Evolutionary conservation across 2,113 vertebrate genomes (phyloP), one percentile per base, ranked within the genome.

Genomic region (Coryphaenoides rupestris): DNA sequence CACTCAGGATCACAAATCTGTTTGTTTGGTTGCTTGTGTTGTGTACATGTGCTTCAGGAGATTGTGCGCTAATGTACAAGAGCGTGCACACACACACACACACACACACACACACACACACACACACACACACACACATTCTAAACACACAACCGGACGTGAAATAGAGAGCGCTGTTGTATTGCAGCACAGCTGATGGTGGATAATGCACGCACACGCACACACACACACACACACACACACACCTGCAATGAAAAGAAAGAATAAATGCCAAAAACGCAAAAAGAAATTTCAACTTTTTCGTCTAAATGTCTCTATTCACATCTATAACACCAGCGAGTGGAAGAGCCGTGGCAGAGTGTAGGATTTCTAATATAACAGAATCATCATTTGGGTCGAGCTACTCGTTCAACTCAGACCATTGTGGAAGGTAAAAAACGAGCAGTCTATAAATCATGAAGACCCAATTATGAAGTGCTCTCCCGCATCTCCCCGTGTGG

Each of bases 91-190:
- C 26, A 15, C 4, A 22, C 16, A 6, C 62, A 61, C 55, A 54
- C 52, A 65, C 58, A 52, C 60, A 62, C 46, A 24, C 46, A 52
- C 61, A 63, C 49, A 63, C 23, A 63, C 46, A 62, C 19, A 3
- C 21, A 66, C 15, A 57, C 26, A 22, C 28, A 23, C 33, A 62
- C 22, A 24, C 19, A 23, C 45, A 49, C 22, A 58, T 56, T 33
- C 45, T 19, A 3, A 21, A 64, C 33, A 40, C 33, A 40, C 33
- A 40, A 40, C 33, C 33, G 9, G 33, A 40, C 13, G 33, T 7
- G n/a, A 66, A 82, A 86, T 85, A 65, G 75, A 70, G 58, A 76
- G 71, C 21, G 70, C 64, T 81, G 81, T 86, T 84, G 63, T 72
- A 67, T 3, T 81, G 76, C 78, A 55, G 75, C 72, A 65, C 66